Conservation (phyloP, 2,888 invertebrate species). For the Celastrina argiolus region DNA sequence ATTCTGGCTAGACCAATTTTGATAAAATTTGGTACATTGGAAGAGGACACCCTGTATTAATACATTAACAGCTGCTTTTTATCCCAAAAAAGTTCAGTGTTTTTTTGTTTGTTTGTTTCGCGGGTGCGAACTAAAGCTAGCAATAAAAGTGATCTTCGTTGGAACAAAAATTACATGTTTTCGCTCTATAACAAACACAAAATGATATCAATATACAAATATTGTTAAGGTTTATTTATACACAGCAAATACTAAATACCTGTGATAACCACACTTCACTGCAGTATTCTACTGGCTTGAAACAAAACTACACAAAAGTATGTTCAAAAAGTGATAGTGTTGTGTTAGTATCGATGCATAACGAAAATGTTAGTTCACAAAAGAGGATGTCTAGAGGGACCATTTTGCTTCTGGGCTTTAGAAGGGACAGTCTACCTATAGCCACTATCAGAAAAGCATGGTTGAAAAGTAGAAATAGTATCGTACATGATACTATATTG, state of each 20-base stretch:
- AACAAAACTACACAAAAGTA: not conserved
- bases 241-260: conserved; percentile 1
- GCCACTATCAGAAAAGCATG: conserved; percentile 55
- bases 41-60: too few species aligned
- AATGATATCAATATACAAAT: conserved; percentile 17
- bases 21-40: too few species aligned
- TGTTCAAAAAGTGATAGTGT: not conserved
- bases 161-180: conserved; percentile 15
- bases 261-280: not conserved
- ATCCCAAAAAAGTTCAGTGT: too few species aligned
- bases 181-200: conserved; percentile 13
- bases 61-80: too few species aligned
- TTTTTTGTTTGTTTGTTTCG: too few species aligned
- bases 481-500: conserved; percentile 48
- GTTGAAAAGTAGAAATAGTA: conserved; percentile 50
- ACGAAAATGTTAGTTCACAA: conserved; percentile 9
- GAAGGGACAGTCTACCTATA: conserved; percentile 63
- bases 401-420: conserved; percentile 44
- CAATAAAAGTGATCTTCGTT: not conserved
- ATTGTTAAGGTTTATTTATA: conserved; percentile 15
- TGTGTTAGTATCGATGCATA: not conserved
- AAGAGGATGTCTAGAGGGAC: not conserved
- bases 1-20: too few species aligned
- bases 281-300: not conserved
- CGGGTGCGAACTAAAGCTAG: too few species aligned